These are phyloP conservation scores for Caenorhabditis sp. DNA, from an alignment of 2,888 invertebrate genomes.

Conservation along the genomic window DNA sequence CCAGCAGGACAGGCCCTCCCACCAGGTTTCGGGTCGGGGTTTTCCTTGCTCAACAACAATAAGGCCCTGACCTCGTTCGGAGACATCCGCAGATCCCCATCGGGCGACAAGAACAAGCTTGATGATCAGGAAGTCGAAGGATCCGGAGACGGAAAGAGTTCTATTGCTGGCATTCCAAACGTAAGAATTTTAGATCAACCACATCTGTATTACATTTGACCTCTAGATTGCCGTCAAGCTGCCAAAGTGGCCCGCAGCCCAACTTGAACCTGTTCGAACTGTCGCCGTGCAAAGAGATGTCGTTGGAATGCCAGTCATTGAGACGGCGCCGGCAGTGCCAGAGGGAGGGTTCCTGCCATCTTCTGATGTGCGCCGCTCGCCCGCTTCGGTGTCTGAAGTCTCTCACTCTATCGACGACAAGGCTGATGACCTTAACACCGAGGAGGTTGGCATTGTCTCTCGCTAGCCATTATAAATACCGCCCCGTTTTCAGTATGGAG, in stretches of 20 bases:
- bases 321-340: slow-evolving; percentile 70
- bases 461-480: background rate
- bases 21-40: slow-evolving; percentile 78
- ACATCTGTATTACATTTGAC: background rate
- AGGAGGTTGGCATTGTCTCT: slow-evolving; percentile 44
- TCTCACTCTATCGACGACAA: slow-evolving; percentile 62
- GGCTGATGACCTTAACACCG: slow-evolving; percentile 55
- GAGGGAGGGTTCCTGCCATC: slow-evolving; percentile 76
- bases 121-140: slow-evolving; percentile 64
- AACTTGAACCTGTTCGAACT: slow-evolving; percentile 27
- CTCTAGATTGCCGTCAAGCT: slow-evolving; percentile 75
- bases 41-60: slow-evolving; percentile 75
- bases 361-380: slow-evolving; percentile 71
- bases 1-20: slow-evolving; percentile 68
- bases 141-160: slow-evolving; percentile 72
- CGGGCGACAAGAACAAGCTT: slow-evolving; percentile 43
- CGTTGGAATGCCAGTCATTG: slow-evolving; percentile 60
- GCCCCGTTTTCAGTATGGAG: slow-evolving; percentile 68
- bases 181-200: too few relatives aligned
- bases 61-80: slow-evolving; percentile 70
- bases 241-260: slow-evolving; percentile 72
- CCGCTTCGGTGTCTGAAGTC: slow-evolving; percentile 74
- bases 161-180: slow-evolving; percentile 79
- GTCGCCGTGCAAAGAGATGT: slow-evolving; percentile 32
- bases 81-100: slow-evolving; percentile 62